Base-by-base conservation (phyloP, 2,888 invertebrate genomes). In the Crocallis elinguaria region DNA sequence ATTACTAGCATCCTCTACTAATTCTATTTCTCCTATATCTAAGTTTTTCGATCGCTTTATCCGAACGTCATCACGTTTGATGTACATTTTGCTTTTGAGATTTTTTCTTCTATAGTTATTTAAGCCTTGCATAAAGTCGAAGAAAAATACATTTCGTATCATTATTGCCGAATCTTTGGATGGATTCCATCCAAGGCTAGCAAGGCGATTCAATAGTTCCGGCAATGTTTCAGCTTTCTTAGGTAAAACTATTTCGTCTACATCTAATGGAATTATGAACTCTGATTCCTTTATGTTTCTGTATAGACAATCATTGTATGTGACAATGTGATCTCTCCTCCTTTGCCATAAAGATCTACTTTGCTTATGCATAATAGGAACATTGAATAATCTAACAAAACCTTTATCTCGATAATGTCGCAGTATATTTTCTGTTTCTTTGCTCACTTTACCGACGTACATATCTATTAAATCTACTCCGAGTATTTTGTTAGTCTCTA, bases 221-320 rank as follows among this genome's bases (percentile, higher is more conserved):
- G 85, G 73, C 94, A 95, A 95, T 17, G 90, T 93, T 37, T 84
- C 74, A 16, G 91, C 89, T 59, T 87, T 81, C 73, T 93, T 92
- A 12, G 96, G 96, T 45, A 96, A 88, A 49, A 96, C 92, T 39
- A 95, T 88, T 86, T 96, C 96, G 77, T 96, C 96, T 35, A 95
- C 89, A 75, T 96, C 96, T 64, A 96, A 81, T 7, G 95, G 95
- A 19, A 95, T 85, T 12, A 95, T 84, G 74, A 90, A 95, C 66
- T 93, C 92, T 29, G 94, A 94, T 60, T 88, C 88, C 66, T 92
- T 84, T 43, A 95, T 82, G 82, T 95, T 95, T 75, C 95, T 92
- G 77, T 96, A 95, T 53, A 96, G 92, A 73, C 96, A 96, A 77
- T 95, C 95, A 77, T 96, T 96, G 79, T 96, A 96, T 0, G 95